Base-by-base conservation (phyloP, 2,888 invertebrate genomes). In the Rugalucina vietnamica region DNA sequence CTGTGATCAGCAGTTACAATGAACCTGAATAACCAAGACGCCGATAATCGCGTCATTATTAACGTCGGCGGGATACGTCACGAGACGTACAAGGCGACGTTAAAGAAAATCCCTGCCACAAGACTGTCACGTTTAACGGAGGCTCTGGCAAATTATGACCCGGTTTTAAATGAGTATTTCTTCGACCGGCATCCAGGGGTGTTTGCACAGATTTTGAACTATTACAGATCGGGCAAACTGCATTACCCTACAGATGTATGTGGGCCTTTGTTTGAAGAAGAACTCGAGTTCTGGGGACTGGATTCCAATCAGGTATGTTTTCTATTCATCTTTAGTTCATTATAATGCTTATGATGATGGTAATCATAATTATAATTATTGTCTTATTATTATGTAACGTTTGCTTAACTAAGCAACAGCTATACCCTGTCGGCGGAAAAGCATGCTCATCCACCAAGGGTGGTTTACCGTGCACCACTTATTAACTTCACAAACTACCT, bases 201-300 rank as follows among this genome's bases (percentile, higher is more conserved):
- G 74, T 99, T 99, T 95, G 98, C 98, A 81, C 99, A 99, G 95
- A 97, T 95, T 90, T 96, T 98, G 93, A 99, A 99, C 95, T 99
- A 99, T 95, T 99, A 99, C 96, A 97, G 99, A 95, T 99, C 99
- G 87, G 99, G 99, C 80, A 99, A 99, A 95, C 97, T 99, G 89
- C 99, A 99, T 95, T 99, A 99, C 95, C 99, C 99, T 27, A 99
- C 99, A 76, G 99, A 99, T 95, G 99, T 99, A 0, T 99, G 99
- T 95, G 99, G 99, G 70, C 99, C 99, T 77, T 96, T 99, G 88
- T 99, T 99, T 95, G 99, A 99, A 95, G 99, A 99, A 95, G 99
- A 99, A 95, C 96, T 99, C 91, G 99, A 99, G 95, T 99, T 99
- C 95, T 99, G 99, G 99, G 99, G 99, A 21, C 96, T 99, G 91